Evolutionary conservation across 37 sponge, comb jelly and placozoan genomes (phyloP).

Genomic region (Mnemiopsis leidyi): DNA sequence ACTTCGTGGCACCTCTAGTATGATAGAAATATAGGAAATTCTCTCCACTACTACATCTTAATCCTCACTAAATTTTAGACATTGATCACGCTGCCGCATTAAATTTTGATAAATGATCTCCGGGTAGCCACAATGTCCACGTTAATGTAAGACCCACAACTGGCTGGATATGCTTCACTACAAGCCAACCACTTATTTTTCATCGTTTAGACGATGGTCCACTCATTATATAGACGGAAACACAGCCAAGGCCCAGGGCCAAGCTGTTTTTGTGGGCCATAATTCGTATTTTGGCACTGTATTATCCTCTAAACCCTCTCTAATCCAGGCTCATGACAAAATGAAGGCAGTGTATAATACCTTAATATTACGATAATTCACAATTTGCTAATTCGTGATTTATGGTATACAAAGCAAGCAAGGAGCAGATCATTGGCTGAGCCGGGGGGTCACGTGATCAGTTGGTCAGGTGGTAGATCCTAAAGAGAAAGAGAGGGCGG

Average conservation of each 20-base stretch:
- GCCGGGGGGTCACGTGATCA: background rate
- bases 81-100: background rate
- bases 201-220: background rate
- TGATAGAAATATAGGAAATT: background rate
- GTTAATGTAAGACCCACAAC: background rate
- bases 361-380: slow-evolving; percentile 61
- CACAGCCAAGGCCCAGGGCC: background rate
- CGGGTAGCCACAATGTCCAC: slow-evolving; percentile 36
- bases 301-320: background rate
- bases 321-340: slow-evolving; percentile 37
- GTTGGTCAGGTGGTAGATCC: background rate
- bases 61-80: slow-evolving; percentile 17
- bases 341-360: slow-evolving; percentile 34
- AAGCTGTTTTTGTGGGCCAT: background rate
- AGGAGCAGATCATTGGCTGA: slow-evolving; percentile 28
- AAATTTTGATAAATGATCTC: slow-evolving; percentile 16
- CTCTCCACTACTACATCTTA: background rate
- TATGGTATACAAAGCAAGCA: slow-evolving; percentile 61
- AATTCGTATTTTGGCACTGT: background rate
- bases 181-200: background rate
- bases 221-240: background rate
- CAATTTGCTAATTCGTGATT: slow-evolving; percentile 64
- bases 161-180: too few relatives aligned
- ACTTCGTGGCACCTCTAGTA: background rate
- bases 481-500: background rate